phyloP scores from a whole-genome alignment of 2,888 invertebrate species.

The Scaptomyza parva region DNA sequence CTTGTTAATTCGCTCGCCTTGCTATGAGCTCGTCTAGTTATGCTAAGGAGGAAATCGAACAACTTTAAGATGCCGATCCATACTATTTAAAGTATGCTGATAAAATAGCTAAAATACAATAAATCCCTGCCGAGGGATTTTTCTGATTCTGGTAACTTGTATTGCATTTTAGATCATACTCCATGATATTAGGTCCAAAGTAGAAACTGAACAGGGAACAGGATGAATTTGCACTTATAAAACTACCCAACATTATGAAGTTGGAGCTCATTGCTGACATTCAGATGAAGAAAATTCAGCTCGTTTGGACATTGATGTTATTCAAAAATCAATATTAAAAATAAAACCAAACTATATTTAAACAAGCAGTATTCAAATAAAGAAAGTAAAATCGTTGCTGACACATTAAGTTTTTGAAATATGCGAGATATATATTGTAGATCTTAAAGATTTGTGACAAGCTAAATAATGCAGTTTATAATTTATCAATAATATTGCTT shows the following conservation, averaged over 20 bases:
- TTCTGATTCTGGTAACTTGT: slow-evolving; percentile 71
- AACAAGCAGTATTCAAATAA: too few species aligned
- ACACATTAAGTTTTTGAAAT: too few species aligned
- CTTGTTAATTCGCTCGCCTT: slow-evolving; percentile 49
- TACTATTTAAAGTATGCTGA: slow-evolving; percentile 92
- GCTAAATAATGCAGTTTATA: too few species aligned
- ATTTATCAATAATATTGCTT: too few species aligned
- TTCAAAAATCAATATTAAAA: slow-evolving; percentile 11
- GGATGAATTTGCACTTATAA: slow-evolving; percentile 85
- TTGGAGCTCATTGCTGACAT: slow-evolving; percentile 90
- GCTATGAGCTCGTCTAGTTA: slow-evolving; percentile 84
- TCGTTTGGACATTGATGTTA: slow-evolving; percentile 66
- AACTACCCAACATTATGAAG: slow-evolving; percentile 91
- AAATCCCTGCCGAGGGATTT: slow-evolving; percentile 91
- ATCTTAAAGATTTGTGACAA: too few species aligned
- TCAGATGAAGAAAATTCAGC: slow-evolving; percentile 89
- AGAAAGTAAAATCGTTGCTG: too few species aligned
- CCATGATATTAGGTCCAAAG: slow-evolving; percentile 89
- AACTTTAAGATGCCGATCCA: slow-evolving; percentile 88
- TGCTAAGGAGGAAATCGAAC: slow-evolving; percentile 86
- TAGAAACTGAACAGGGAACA: slow-evolving; percentile 76
- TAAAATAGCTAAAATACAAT: slow-evolving; percentile 90
- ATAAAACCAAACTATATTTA: slow-evolving; percentile 8
- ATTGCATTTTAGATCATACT: slow-evolving; percentile 86
- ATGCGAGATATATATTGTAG: too few species aligned